Evolutionary conservation across 2,888 invertebrate genomes (phyloP), one percentile per base, ranked within the genome.

Genomic region (Luffia ferchaultella): DNA sequence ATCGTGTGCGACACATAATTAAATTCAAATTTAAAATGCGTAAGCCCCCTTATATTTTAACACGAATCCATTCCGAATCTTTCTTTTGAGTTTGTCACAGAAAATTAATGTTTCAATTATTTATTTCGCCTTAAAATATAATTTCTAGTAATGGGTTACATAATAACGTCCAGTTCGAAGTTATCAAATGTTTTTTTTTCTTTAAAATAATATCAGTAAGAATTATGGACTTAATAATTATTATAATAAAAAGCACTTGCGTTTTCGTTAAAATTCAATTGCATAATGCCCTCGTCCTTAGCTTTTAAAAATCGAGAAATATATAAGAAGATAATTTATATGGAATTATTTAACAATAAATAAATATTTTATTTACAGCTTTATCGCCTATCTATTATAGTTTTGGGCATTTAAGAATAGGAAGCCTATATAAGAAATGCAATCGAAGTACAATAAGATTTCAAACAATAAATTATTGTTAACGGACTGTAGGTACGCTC

Each of bases 341-440:
- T 76, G 78, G 77, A 79, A 78, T 80, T 78, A 68, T 20, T 76
- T 76, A 83, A 83, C 79, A 79, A 73, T 74, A 82, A 83, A 83
- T 83, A 80, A 80, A 78, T 76, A 75, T 80, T 75, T 80, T 83
- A 83, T 82, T 77, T 82, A 83, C 82, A 83, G 70, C 73, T 76
- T 77, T 75, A 73, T 76, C 70, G 70, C 79, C 80, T 79, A 80
- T 76, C 78, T 80, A 82, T 78, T 70, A 68, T 64, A 66, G 61
- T 61, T 62, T 71, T 60, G 67, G 74, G 72, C 70, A 68, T 65
- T 50, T 43, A 43, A 51, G 40, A 49, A 48, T 51, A 53, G 46
- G 50, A 55, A 52, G 54, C 54, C 30, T 30, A 30, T 30, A 40
- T 46, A 49, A 45, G 15, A 49, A 52, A 46, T 49, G 42, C 46